Evolutionary conservation across 2,797 vertebrate genomes (phyloP).

Genomic region (Meriones psammophilus): DNA sequence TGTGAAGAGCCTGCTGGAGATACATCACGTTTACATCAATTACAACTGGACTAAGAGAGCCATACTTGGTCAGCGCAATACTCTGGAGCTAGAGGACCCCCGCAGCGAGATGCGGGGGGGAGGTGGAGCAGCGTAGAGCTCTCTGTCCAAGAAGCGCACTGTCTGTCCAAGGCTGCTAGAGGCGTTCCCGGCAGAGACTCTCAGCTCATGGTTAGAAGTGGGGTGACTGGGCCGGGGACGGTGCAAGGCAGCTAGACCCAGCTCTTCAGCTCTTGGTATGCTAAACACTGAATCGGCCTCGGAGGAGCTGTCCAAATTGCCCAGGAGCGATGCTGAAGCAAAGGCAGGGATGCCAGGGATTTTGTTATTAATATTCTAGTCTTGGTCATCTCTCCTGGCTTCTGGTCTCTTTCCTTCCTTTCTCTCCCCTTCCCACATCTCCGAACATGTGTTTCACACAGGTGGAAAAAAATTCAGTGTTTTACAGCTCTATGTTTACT

Average conservation of each 20-base stretch:
- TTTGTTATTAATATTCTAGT: slow-evolving; percentile 57
- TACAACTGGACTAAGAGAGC: slow-evolving; percentile 64
- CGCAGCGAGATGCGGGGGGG: not conserved
- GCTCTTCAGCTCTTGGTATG: not conserved
- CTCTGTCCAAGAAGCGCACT: slow-evolving; percentile 5
- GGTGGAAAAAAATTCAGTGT: slow-evolving; percentile 46
- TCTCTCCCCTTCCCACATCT: not conserved
- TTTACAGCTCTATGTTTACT: slow-evolving; percentile 1
- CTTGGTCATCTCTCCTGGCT: slow-evolving; percentile 62
- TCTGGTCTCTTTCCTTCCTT: not conserved
- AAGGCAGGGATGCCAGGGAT: not conserved
- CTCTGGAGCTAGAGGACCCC: slow-evolving; percentile 19
- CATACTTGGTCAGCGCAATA: slow-evolving; percentile 61
- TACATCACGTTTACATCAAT: slow-evolving; percentile 73
- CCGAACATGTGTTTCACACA: slow-evolving; percentile 69
- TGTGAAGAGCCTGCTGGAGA: not conserved
- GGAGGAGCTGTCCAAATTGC: slow-evolving; percentile 53
- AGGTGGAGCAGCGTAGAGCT: slow-evolving; percentile 18
- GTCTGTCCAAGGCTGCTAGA: not conserved
- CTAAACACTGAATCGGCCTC: not conserved
- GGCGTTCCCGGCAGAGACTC: slow-evolving; percentile 9
- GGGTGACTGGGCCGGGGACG: not conserved
- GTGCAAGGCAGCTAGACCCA: not conserved
- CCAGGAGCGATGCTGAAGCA: not conserved
- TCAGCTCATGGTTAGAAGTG: slow-evolving; percentile 20